phyloP scores from a whole-genome alignment of 2,888 invertebrate genomes.

The Leucophora obtusa region DNA sequence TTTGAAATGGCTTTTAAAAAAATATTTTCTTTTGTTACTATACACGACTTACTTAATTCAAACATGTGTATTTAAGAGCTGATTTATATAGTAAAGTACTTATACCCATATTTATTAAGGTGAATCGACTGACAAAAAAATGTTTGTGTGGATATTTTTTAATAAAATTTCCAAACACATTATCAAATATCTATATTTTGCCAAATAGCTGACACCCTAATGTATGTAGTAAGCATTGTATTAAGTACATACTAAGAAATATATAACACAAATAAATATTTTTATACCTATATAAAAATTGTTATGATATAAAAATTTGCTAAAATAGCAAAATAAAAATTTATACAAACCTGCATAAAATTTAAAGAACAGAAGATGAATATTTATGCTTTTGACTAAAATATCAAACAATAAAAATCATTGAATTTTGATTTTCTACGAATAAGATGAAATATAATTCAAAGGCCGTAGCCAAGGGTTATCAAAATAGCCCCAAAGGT shows the following conservation, averaged over 20 bases:
- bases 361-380: neutral
- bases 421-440: slow-evolving; percentile 6
- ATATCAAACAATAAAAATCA: neutral
- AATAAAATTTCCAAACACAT: too few species aligned
- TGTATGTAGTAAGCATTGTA: neutral
- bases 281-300: neutral
- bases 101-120: neutral
- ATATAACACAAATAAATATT: neutral
- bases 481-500: too few species aligned
- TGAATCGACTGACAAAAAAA: neutral
- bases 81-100: neutral
- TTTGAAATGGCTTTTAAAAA: slow-evolving; percentile 20
- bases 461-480: too few species aligned
- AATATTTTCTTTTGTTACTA: slow-evolving; percentile 12
- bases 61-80: slow-evolving; percentile 17
- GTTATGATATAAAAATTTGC: neutral
- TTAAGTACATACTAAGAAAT: neutral
- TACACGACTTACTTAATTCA: neutral
- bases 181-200: neutral
- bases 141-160: too few species aligned
- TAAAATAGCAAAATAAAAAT: neutral
- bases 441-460: neutral
- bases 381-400: neutral
- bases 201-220: neutral
- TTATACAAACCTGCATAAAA: slow-evolving; percentile 4